phyloP scores from a whole-genome alignment of 2,113 vertebrate species.

The Ardeotis arabs region DNA sequence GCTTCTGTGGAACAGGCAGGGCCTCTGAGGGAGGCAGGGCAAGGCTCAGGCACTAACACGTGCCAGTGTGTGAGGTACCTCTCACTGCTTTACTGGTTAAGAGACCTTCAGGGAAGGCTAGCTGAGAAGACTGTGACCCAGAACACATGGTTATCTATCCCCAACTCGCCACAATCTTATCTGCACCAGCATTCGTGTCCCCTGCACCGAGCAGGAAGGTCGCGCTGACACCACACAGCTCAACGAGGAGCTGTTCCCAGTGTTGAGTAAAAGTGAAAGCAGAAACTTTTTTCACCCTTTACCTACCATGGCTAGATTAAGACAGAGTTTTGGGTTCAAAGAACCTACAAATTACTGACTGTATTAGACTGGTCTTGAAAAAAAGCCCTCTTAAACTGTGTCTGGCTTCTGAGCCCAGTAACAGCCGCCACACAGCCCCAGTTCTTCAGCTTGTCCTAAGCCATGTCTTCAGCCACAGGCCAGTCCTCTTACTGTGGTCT shows the following conservation, averaged over 20 bases:
- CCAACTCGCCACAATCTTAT: background rate
- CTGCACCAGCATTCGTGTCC: background rate
- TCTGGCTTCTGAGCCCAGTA: background rate
- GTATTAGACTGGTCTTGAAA: background rate
- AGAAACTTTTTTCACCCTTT: background rate
- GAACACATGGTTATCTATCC: fast-evolving
- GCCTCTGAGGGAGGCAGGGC: background rate
- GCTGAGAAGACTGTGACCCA: background rate
- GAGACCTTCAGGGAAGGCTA: background rate
- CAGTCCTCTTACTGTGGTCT: background rate
- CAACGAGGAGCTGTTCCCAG: background rate
- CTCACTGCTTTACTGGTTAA: background rate
- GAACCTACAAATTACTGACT: background rate
- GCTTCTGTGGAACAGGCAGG: background rate
- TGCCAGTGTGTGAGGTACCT: background rate
- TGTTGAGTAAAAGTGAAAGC: background rate
- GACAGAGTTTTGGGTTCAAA: background rate
- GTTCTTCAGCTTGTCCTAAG: background rate
- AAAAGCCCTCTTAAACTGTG: background rate
- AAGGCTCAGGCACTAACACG: background rate
- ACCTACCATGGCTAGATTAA: background rate
- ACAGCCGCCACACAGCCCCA: background rate
- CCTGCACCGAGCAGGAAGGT: background rate
- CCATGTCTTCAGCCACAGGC: background rate
- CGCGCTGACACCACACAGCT: background rate